Evolutionary conservation across 2,113 vertebrate genomes (phyloP).

Genomic region (Phyllostomus hastatus): DNA sequence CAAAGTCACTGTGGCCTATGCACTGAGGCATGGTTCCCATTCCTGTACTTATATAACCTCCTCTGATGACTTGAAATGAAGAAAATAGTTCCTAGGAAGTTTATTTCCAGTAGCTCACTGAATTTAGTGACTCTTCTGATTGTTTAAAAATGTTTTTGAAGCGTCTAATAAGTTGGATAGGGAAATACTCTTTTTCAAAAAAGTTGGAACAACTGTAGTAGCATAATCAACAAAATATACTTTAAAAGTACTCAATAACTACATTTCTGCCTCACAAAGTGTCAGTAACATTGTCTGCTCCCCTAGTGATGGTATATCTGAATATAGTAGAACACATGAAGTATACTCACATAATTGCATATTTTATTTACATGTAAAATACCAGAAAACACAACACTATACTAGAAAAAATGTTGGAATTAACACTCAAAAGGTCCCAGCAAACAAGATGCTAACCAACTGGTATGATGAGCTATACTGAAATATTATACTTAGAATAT

Average conservation of each 20-base stretch:
- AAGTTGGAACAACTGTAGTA: no score
- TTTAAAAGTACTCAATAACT: neutral
- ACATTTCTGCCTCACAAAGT: neutral
- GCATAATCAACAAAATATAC: no score
- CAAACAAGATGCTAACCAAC: slow-evolving; percentile 2
- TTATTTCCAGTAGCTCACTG: neutral
- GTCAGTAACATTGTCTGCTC: neutral
- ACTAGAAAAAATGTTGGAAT: neutral
- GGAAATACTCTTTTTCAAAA: neutral
- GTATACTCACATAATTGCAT: neutral
- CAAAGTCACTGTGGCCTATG: neutral
- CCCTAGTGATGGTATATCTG: neutral
- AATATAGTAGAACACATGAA: neutral
- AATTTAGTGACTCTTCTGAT: neutral
- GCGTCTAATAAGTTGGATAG: neutral
- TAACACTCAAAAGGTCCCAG: neutral
- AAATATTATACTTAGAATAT: neutral
- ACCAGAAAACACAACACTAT: neutral
- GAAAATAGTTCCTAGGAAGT: neutral
- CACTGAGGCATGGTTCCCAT: neutral
- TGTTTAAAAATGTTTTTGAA: slow-evolving; percentile 26
- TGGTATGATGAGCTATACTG: neutral
- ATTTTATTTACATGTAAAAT: neutral
- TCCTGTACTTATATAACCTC: neutral
- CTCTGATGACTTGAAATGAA: neutral